Percentiles rank a stretch among this genome's conserved stretches.
phyloP scores from a whole-genome alignment of 92 coral and sea anemone species.

The Virgularia gustaviana region DNA sequence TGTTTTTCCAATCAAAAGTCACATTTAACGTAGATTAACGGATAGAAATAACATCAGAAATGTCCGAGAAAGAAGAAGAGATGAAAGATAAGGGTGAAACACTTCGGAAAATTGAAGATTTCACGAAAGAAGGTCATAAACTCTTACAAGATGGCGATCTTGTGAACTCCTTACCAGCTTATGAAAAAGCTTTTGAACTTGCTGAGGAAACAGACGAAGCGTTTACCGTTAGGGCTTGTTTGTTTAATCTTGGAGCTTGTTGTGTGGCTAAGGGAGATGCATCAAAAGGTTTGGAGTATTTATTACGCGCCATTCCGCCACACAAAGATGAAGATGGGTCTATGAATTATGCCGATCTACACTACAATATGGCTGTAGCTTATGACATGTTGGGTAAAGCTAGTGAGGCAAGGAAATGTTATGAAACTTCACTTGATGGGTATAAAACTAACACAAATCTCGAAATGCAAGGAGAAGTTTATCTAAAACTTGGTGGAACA shows the following conservation, averaged over 20 bases:
- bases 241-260: conserved; percentile 92
- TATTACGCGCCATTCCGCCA: conserved; percentile 81
- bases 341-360: conserved; percentile 81
- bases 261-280: conserved; percentile 89
- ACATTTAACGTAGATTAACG: too few species aligned
- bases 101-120: conserved; percentile 55
- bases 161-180: conserved; percentile 64
- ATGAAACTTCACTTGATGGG: conserved; percentile 67
- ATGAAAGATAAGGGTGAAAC: background rate
- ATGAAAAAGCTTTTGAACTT: conserved; percentile 74
- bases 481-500: conserved; percentile 72
- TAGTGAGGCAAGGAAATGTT: conserved; percentile 66
- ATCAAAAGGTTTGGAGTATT: conserved; percentile 68
- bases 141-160: conserved; percentile 69
- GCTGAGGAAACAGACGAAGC: conserved; percentile 70
- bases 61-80: conserved; percentile 14
- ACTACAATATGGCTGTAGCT: conserved; percentile 86
- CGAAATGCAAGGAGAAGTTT: conserved; percentile 82
- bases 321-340: conserved; percentile 75
- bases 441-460: conserved; percentile 64
- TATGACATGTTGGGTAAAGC: conserved; percentile 71
- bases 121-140: conserved; percentile 80
- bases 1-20: too few species aligned
- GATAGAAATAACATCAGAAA: background rate
- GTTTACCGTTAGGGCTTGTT: conserved; percentile 89